Percentiles rank a stretch among this genome's conserved stretches.
phyloP scores from a whole-genome alignment of 2,113 vertebrate species.

The Galemys pyrenaicus region DNA sequence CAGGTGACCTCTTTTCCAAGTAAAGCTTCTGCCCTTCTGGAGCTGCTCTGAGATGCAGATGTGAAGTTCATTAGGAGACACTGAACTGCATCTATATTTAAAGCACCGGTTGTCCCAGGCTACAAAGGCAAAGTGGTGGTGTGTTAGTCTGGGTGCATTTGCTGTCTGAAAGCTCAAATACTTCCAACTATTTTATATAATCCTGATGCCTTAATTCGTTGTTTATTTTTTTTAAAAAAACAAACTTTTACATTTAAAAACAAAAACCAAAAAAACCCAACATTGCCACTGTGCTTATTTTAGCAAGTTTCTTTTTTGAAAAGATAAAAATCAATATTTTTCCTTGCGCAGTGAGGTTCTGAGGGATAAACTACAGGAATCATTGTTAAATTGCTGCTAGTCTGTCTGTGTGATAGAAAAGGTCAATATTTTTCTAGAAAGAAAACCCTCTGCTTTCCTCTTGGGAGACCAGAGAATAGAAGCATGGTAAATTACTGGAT shows the following conservation, averaged over 20 bases:
- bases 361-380: slow-evolving; percentile 36
- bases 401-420: slow-evolving; percentile 59
- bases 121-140: background rate
- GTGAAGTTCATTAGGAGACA: slow-evolving; percentile 35
- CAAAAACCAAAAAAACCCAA: background rate
- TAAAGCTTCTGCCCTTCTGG: background rate
- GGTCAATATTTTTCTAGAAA: slow-evolving; percentile 67
- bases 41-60: background rate
- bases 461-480: slow-evolving; percentile 47
- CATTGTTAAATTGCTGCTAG: slow-evolving; percentile 73
- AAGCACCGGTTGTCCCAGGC: background rate
- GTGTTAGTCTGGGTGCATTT: background rate
- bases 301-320: slow-evolving; percentile 66
- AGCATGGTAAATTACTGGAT: slow-evolving; percentile 43
- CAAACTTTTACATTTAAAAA: slow-evolving; percentile 33
- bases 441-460: slow-evolving; percentile 47
- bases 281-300: slow-evolving; percentile 48
- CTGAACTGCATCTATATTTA: background rate
- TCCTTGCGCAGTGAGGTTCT: slow-evolving; percentile 27
- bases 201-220: background rate
- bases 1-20: background rate
- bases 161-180: background rate
- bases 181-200: background rate
- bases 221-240: background rate
- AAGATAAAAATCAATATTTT: slow-evolving; percentile 71